phyloP scores from a whole-genome alignment of 2,797 vertebrate species.

The Octomys mimax region DNA sequence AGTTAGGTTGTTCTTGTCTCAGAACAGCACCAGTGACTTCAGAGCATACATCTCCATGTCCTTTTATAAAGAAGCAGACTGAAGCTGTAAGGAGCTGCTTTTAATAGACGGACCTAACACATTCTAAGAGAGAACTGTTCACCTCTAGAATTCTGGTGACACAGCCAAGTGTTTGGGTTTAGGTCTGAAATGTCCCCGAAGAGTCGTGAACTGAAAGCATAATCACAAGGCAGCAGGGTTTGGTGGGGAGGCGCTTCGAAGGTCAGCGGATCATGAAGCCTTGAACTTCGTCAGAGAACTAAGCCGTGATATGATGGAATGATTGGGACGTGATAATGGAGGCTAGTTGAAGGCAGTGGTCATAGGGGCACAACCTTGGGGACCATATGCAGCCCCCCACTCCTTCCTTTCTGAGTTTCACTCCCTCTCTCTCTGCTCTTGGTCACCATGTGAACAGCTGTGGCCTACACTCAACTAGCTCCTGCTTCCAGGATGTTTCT shows the following conservation, averaged over 20 bases:
- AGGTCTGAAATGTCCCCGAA: background rate
- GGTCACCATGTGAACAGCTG: background rate
- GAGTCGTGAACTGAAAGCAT: background rate
- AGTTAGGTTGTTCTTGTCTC: background rate
- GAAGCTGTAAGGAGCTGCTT: slow-evolving; percentile 14
- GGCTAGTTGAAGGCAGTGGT: background rate
- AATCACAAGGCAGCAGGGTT: background rate
- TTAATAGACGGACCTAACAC: background rate
- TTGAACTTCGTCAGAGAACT: background rate
- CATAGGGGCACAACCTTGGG: background rate
- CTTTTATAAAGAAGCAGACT: background rate
- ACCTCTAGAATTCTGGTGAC: slow-evolving; percentile 15
- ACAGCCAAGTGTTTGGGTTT: background rate
- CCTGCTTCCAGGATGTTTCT: background rate
- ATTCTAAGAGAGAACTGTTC: slow-evolving; percentile 19
- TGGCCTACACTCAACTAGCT: background rate
- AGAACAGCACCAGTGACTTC: background rate
- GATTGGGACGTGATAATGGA: background rate
- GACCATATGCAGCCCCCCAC: background rate
- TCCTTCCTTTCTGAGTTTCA: background rate
- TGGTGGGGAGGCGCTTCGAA: background rate
- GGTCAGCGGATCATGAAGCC: background rate
- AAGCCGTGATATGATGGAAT: background rate
- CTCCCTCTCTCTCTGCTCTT: background rate
- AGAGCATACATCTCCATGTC: background rate